Base-by-base conservation (phyloP, 2,113 vertebrate genomes). In the Odocoileus virginianus region DNA sequence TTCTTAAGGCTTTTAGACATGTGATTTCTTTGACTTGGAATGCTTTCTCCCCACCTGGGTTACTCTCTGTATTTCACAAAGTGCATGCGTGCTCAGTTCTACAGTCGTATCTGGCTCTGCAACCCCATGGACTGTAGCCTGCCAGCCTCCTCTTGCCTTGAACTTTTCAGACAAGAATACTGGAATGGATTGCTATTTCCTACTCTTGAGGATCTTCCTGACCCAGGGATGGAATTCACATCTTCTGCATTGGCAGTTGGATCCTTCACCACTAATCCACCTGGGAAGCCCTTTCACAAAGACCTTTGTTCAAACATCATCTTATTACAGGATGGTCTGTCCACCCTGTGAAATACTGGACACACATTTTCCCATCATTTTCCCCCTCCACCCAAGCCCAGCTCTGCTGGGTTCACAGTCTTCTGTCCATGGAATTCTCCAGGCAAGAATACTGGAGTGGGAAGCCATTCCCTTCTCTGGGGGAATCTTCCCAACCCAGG, bases 341-440 rank as follows among this genome's bases (percentile, higher is more conserved):
- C 43, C 36, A 57, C 6, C 17, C 43, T 14, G 7, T n/a, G 13
- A 85, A 89, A 40, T 40, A 14, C 2, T 8, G 6, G 15, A n/a
- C n/a, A 47, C 6, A 27, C 0, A 0, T 4, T 9, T 30, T 58
- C 8, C 74, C n/a, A 2, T 25, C 27, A 13, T 36, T 30, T 54
- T 19, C 45, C 5, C 2, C 19, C 14, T 12, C 43, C 3, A 36
- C 30, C 27, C 23, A 16, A 61, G 14, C 13, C 21, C 1, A 5
- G n/a, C 27, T 43, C 74, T 88, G 6, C 36, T 47, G 3, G n/a
- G 36, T 47, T 33, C 14, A 64, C 16, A 33, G n/a, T 52, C 88
- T 25, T 76, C 40, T 76, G 71, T 27, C 71, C 71, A 76, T 74
- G n/a, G 67, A 76, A 43, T 76, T 43, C 40, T 43, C 40, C 23